Evolutionary conservation across 2,888 invertebrate genomes (phyloP).

Genomic region (Leptogaster cylindrica): DNA sequence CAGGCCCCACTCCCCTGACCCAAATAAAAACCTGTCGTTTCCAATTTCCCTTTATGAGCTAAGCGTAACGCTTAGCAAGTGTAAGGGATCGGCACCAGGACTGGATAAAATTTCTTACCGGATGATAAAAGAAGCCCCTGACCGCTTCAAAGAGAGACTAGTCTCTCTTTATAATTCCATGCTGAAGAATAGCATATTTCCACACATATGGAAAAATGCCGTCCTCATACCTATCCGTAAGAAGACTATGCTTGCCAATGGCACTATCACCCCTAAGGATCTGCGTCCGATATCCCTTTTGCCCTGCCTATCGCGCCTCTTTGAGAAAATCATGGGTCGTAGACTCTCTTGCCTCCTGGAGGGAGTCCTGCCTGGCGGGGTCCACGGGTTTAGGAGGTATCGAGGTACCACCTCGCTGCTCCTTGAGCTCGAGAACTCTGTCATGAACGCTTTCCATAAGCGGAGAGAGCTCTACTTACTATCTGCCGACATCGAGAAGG

Average conservation of each 20-base stretch:
- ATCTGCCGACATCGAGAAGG: neutral
- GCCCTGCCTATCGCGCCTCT: neutral
- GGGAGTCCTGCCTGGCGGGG: neutral
- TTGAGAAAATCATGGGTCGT: neutral
- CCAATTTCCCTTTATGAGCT: neutral
- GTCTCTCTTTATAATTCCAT: too few relatives aligned
- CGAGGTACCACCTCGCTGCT: neutral
- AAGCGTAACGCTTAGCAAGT: neutral
- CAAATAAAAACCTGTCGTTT: neutral
- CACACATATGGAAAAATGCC: too few relatives aligned
- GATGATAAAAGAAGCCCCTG: too few relatives aligned
- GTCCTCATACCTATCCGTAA: too few relatives aligned
- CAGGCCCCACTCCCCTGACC: neutral
- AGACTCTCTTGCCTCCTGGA: neutral
- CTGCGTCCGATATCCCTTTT: neutral
- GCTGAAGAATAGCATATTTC: too few relatives aligned
- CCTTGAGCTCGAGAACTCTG: neutral
- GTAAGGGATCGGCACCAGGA: neutral
- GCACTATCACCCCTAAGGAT: neutral
- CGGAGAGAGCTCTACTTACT: neutral
- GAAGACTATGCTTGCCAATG: too few relatives aligned
- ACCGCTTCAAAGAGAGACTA: too few relatives aligned
- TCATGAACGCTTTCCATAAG: too few relatives aligned
- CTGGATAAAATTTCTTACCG: neutral
- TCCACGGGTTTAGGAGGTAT: neutral